Conservation (phyloP, 2,113 vertebrate genomes). For the Acanthisitta chloris region DNA sequence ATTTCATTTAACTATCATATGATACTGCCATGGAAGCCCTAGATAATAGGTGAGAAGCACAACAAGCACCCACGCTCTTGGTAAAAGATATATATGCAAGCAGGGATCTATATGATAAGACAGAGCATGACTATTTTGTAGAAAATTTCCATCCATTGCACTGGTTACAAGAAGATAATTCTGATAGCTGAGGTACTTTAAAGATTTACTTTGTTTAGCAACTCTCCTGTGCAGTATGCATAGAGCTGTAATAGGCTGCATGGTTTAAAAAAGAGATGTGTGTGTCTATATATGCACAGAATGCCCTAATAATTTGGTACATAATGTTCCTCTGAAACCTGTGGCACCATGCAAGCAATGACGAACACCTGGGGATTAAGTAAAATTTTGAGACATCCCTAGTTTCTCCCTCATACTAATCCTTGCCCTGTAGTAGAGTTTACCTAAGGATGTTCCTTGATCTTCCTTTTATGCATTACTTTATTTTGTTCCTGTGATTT, state of each 20-base stretch:
- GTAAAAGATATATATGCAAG: neutral
- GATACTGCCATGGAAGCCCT: neutral
- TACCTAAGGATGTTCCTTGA: neutral
- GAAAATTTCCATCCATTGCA: neutral
- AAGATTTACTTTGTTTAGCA: neutral
- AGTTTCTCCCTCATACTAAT: neutral
- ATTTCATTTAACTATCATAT: neutral
- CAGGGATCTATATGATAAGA: neutral
- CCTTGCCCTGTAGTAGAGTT: neutral
- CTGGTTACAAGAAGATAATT: neutral
- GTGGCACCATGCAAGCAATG: neutral
- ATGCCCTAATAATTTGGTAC: neutral
- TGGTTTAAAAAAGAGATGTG: neutral
- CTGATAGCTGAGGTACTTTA: neutral
- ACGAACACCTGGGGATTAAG: neutral
- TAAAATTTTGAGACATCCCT: neutral
- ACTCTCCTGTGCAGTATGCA: neutral
- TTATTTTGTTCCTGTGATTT: neutral
- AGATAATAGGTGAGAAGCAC: neutral
- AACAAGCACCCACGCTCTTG: neutral
- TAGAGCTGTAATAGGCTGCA: neutral
- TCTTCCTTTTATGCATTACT: neutral
- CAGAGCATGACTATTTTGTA: neutral
- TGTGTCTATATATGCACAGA: neutral
- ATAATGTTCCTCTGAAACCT: neutral